A percentile compares a stretch with the other conserved stretches of the same genome.
Conservation (phyloP, 2,888 invertebrate genomes). For the Parnassius orleans region DNA sequence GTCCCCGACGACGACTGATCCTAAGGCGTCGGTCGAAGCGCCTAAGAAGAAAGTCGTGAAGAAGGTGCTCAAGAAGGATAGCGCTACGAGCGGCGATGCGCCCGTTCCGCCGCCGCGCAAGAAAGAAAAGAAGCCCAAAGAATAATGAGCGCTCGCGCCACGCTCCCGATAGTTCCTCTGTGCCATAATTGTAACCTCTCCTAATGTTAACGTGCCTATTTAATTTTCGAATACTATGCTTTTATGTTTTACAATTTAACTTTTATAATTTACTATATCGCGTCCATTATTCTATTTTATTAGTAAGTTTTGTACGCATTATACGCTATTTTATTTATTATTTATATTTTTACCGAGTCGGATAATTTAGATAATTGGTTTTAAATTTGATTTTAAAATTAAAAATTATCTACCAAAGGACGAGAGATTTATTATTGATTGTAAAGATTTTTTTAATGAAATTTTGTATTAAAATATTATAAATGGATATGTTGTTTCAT, state of each 20-base stretch:
- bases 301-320: conserved; percentile 49
- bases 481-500: conserved; percentile 38
- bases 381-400: conserved; percentile 35
- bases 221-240: conserved; percentile 64
- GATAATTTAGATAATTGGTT: conserved; percentile 27
- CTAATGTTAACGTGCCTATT: conserved; percentile 57
- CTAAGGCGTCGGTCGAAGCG: conserved; percentile 41
- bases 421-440: conserved; percentile 61
- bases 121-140: conserved; percentile 80
- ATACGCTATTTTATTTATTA: conserved; percentile 31
- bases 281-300: conserved; percentile 54
- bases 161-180: conserved; percentile 66
- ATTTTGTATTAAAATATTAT: conserved; percentile 76
- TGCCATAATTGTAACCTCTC: conserved; percentile 72
- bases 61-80: conserved; percentile 77
- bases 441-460: conserved; percentile 56
- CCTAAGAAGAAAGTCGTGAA: conserved; percentile 71
- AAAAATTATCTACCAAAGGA: conserved; percentile 56
- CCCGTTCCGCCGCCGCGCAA: conserved; percentile 80
- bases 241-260: conserved; percentile 64
- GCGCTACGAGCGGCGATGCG: conserved; percentile 53
- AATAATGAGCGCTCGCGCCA: conserved; percentile 63
- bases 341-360: conserved; percentile 23
- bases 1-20: conserved; percentile 32
- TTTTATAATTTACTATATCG: conserved; percentile 50